These are phyloP conservation scores for Falcaria lacertinaria DNA, from an alignment of 2,888 invertebrate genomes.

Conservation along the genomic window DNA sequence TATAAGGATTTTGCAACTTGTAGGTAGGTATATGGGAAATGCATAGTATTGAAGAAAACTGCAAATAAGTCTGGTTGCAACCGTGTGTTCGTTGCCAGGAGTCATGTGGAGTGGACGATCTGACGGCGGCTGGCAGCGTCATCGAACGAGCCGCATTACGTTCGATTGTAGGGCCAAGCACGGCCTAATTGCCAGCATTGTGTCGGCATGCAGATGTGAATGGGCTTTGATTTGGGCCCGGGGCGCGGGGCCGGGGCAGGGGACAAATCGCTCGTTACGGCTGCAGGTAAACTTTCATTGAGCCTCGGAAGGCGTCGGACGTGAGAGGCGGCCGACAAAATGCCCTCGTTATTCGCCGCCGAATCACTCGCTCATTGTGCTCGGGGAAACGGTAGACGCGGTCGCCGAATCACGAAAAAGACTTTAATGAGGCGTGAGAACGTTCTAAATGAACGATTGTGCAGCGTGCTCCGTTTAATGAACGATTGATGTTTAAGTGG, in stretches of 20 bases:
- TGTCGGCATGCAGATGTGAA: slow-evolving; percentile 81
- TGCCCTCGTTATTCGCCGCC: slow-evolving; percentile 80
- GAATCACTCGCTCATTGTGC: slow-evolving; percentile 79
- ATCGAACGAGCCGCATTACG: slow-evolving; percentile 74
- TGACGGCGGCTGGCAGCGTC: slow-evolving; percentile 33
- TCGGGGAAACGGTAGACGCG: slow-evolving; percentile 78
- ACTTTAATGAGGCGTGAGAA: slow-evolving; percentile 80
- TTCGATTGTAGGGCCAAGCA: slow-evolving; percentile 75
- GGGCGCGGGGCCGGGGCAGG: slow-evolving; percentile 65
- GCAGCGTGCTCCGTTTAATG: slow-evolving; percentile 61
- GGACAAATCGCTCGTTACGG: slow-evolving; percentile 80
- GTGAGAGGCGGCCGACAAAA: slow-evolving; percentile 79
- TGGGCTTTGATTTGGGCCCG: slow-evolving; percentile 79
- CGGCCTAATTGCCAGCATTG: slow-evolving; percentile 80
- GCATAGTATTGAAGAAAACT: too few relatives aligned
- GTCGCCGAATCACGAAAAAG: slow-evolving; percentile 75
- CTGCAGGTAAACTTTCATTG: slow-evolving; percentile 81
- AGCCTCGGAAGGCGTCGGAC: slow-evolving; percentile 80
- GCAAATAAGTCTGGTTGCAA: neutral
- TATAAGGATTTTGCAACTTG: too few relatives aligned
- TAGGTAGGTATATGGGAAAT: too few relatives aligned
- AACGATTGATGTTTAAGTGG: slow-evolving; percentile 70
- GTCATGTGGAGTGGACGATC: slow-evolving; percentile 17
- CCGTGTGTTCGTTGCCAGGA: neutral
- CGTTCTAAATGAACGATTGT: slow-evolving; percentile 76